A percentile compares a stretch with the other conserved stretches of the same genome.
phyloP scores from a whole-genome alignment of 2,888 invertebrate species.

The Hedya salicella region DNA sequence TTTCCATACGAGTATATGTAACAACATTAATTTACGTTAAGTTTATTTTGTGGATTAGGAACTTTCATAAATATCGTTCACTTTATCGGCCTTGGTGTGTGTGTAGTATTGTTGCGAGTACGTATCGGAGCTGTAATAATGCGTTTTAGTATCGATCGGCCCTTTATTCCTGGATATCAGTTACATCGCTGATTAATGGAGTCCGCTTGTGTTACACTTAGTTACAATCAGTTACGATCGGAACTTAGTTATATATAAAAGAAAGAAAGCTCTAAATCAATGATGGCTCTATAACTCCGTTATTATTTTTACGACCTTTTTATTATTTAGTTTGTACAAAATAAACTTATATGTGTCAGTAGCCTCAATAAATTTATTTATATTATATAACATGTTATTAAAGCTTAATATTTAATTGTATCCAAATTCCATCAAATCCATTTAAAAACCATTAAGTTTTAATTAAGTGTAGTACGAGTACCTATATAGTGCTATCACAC shows the following conservation, averaged over 20 bases:
- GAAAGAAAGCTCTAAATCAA: conserved; percentile 1
- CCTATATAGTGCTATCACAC: no score
- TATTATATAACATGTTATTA: no score
- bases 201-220: conserved; percentile 18
- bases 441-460: no score
- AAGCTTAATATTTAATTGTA: no score
- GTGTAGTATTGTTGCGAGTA: neutral
- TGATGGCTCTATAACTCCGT: neutral
- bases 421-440: no score
- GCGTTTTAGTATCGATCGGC: conserved; percentile 24
- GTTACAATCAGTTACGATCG: conserved; percentile 34
- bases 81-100: neutral
- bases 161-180: conserved; percentile 25
- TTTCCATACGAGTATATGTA: no score
- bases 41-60: no score
- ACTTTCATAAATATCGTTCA: neutral
- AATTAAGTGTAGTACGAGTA: no score
- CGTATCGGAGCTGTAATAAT: conserved; percentile 7
- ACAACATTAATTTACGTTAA: no score
- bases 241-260: neutral
- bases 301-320: neutral
- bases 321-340: no score
- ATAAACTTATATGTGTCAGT: no score
- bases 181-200: conserved; percentile 35
- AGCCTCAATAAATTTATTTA: no score